Base-by-base conservation (phyloP, 1,140 invertebrate species). In the Neodiprion lecontei region DNA sequence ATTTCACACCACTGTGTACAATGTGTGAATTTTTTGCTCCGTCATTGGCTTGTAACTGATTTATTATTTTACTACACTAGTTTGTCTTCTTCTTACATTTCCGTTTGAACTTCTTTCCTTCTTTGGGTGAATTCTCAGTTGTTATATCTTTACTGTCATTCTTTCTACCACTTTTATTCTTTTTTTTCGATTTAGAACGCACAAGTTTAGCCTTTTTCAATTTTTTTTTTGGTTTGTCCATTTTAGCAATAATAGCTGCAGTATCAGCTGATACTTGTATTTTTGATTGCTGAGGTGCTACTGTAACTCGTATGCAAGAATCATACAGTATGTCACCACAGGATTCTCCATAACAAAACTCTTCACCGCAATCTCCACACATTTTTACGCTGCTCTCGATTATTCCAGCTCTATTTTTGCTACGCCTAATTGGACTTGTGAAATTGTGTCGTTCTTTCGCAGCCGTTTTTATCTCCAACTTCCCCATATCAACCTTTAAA, bases 331-430 rank as follows among this genome's bases (percentile, higher is more conserved):
- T 87, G 23, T 91, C 90, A 12, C 87, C 88, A 75, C 90, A 91
- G 48, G 81, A 81, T 67, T 88, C 88, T 87, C 94, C 93, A 80
- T 91, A 92, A 82, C 96, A 97, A 87, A 95, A 94, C 85, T 97
- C 96, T 82, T 96, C 95, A 2, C 93, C 92, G 79, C 96, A 97
- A 82, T 96, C 94, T 0, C 87, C 80, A 83, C 96, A 97, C 11
- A 92, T 92, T 67, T 93, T 88, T 9, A 93, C 90, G 72, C 93
- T 91, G 9, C 92, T 94, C 82, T 96, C 94, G n/a, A 94, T 91
- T 72, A 95, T 93, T 1, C 94, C 93, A 1, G 94, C 91, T 74
- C 93, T 93, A 81, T 94, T 96, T 88, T 96, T 96, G 17, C 90
- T 92, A 79, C 92, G 94, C 80, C 91, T 91, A 5, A 94, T 90